A percentile compares a stretch with the other conserved stretches of the same genome.
Conservation (phyloP, 2,888 invertebrate genomes). For the Pachliopta kotzebuea region DNA sequence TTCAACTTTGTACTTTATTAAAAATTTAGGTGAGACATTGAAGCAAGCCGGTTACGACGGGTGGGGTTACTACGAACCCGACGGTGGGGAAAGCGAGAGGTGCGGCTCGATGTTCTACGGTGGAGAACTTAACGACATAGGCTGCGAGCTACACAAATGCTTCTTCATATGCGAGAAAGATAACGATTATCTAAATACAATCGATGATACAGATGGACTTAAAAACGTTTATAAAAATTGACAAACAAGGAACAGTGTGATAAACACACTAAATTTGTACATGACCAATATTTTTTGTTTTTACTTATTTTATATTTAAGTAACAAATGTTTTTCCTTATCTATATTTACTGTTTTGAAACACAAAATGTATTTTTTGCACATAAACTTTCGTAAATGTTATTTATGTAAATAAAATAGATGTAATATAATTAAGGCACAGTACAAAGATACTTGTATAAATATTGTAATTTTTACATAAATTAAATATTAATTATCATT, state of each 20-base stretch:
- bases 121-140: constrained; percentile 54
- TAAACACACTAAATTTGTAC: neutral
- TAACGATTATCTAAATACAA: neutral
- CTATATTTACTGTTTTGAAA: too few relatives aligned
- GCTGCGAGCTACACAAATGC: constrained; percentile 42
- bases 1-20: neutral
- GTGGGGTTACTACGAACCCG: constrained; percentile 58
- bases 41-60: constrained; percentile 43
- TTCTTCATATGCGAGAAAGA: constrained; percentile 58
- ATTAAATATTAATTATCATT: too few relatives aligned
- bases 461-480: too few relatives aligned
- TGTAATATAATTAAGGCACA: too few relatives aligned
- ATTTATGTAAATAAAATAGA: too few relatives aligned
- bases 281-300: neutral
- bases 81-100: constrained; percentile 46
- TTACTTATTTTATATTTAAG: neutral
- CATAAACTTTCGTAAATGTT: too few relatives aligned
- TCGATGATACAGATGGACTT: neutral
- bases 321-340: neutral
- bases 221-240: neutral
- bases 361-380: too few relatives aligned
- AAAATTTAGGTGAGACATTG: neutral
- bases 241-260: neutral
- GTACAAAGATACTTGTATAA: too few relatives aligned
- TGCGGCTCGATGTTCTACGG: constrained; percentile 65